A percentile compares a stretch with the other conserved stretches of the same genome.
phyloP scores from a whole-genome alignment of 2,113 vertebrate species.

The Periophthalmus modestus region DNA sequence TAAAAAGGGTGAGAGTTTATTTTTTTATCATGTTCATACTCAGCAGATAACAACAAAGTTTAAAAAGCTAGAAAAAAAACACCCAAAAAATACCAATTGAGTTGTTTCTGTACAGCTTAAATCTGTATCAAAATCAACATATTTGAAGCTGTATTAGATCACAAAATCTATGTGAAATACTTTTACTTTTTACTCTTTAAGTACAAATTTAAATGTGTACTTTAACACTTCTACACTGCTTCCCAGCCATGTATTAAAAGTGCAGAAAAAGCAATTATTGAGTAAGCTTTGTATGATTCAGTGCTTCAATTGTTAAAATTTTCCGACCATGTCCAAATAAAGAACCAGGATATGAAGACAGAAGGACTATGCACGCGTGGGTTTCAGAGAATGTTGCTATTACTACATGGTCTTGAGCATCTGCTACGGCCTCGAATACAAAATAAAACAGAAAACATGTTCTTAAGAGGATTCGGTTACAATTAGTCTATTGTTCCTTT shows the following conservation, averaged over 20 bases:
- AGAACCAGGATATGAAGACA: background rate
- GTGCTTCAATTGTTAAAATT: background rate
- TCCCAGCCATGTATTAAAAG: slow-evolving; percentile 2
- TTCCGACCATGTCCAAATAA: background rate
- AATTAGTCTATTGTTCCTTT: background rate
- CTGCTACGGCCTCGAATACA: background rate
- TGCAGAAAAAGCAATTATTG: background rate
- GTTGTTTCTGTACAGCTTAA: too few species aligned
- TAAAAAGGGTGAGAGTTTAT: too few species aligned
- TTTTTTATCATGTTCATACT: too few species aligned
- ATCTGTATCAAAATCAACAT: too few species aligned
- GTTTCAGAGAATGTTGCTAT: background rate
- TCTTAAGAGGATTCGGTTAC: background rate
- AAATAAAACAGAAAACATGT: background rate
- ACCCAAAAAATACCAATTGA: too few species aligned
- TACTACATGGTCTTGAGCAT: background rate
- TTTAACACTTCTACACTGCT: too few species aligned
- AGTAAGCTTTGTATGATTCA: background rate
- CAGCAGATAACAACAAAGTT: too few species aligned
- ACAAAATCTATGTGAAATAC: too few species aligned
- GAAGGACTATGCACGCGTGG: background rate
- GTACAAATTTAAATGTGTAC: too few species aligned
- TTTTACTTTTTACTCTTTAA: too few species aligned
- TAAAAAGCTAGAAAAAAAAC: too few species aligned
- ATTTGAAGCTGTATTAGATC: too few species aligned